phyloP scores from a whole-genome alignment of 1,140 invertebrate genomes.

The Akabosia matsudoensis region DNA sequence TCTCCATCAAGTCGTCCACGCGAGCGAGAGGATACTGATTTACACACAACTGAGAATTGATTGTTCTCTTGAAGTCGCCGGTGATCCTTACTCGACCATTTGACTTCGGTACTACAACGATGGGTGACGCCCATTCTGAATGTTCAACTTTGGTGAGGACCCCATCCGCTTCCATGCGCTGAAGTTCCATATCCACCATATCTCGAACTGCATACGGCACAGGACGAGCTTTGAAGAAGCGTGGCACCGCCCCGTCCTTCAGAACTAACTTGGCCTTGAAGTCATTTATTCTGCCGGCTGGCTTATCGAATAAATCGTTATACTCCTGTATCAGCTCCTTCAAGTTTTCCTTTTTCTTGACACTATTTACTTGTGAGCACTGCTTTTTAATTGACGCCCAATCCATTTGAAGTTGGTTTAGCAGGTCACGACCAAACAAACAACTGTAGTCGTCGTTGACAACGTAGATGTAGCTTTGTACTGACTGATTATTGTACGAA shows the following conservation, averaged over 20 bases:
- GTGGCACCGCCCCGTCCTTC: slow-evolving; percentile 26
- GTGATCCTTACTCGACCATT: slow-evolving; percentile 29
- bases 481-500: background rate
- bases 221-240: slow-evolving; percentile 28
- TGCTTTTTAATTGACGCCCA: background rate
- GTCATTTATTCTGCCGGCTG: background rate
- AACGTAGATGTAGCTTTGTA: background rate
- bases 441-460: background rate
- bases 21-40: slow-evolving; percentile 27
- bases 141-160: slow-evolving; percentile 49
- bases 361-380: background rate
- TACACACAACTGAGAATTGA: slow-evolving; percentile 24
- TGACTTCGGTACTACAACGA: background rate
- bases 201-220: slow-evolving; percentile 27
- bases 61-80: slow-evolving; percentile 33
- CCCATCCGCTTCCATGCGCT: slow-evolving; percentile 39
- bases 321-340: slow-evolving; percentile 9
- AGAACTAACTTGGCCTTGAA: slow-evolving; percentile 26
- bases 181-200: slow-evolving; percentile 33
- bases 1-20: slow-evolving; percentile 28
- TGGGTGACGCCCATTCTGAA: slow-evolving; percentile 42
- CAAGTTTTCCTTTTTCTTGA: background rate
- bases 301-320: slow-evolving; percentile 25
- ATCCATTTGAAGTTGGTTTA: background rate
- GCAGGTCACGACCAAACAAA: background rate